A percentile compares a stretch with the other conserved stretches of the same genome.
phyloP scores from a whole-genome alignment of 1,140 invertebrate species.

The Drosophila ogumai region DNA sequence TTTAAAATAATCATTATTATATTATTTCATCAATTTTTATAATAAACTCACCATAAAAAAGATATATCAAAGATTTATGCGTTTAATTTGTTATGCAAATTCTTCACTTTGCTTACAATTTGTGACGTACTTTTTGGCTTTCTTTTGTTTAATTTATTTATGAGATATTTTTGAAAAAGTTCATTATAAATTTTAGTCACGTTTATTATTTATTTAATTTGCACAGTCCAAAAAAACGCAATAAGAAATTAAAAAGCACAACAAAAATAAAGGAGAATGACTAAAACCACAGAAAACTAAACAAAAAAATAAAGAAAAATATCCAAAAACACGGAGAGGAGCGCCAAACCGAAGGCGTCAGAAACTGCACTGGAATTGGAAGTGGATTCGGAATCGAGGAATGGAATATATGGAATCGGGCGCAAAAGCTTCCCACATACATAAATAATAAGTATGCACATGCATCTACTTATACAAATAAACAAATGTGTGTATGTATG shows the following conservation, averaged over 20 bases:
- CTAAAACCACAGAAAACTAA: constrained; percentile 19
- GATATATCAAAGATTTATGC: not conserved
- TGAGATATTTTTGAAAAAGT: constrained; percentile 4
- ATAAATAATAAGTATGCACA: constrained; percentile 56
- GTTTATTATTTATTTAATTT: constrained; percentile 47
- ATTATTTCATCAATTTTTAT: not conserved
- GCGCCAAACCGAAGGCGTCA: constrained; percentile 66
- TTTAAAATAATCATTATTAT: not conserved
- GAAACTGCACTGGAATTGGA: constrained; percentile 71
- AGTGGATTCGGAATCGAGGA: constrained; percentile 32
- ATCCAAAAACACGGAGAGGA: constrained; percentile 36
- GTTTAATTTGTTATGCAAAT: constrained; percentile 1
- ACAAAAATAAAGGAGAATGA: not conserved
- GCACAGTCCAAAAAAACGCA: constrained; percentile 6
- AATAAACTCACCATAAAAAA: constrained; percentile 31
- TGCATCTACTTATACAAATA: not conserved
- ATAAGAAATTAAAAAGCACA: constrained; percentile 11
- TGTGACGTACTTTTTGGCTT: constrained; percentile 2
- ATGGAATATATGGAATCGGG: constrained; percentile 54
- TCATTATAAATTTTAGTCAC: constrained; percentile 6
- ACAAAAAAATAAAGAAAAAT: constrained; percentile 6
- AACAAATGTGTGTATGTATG: constrained; percentile 1
- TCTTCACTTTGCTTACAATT: constrained; percentile 1
- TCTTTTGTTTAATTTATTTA: constrained; percentile 16
- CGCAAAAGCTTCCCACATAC: constrained; percentile 40